Evolutionary conservation across 2,888 invertebrate species (phyloP), one percentile per base, ranked within the genome.

Genomic region (Synanthedon myopaeformis): DNA sequence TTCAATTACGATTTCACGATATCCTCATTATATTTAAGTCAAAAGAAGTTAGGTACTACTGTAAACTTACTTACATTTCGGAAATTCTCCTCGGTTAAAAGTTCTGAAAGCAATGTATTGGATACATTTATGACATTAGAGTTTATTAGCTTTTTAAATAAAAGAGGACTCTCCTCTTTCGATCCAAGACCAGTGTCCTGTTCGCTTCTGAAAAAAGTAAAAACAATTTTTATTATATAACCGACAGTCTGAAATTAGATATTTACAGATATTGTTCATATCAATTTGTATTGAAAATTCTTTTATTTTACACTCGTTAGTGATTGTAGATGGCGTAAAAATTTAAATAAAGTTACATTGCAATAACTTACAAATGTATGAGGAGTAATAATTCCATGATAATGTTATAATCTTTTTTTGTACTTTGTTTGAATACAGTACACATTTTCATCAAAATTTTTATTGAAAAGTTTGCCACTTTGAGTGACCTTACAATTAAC

Each of bases 401-500:
- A 55, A 63, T 52, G 0, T 61, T 55, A 55, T 72, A 67, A 53
- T 79, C 69, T 51, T 70, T 75, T 2, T 52, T 56, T 2, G 59
- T 54, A 3, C 69, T 63, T 52, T 68, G 61, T 56, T 67, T 77
- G 59, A 87, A 87, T 19, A 76, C 74, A 41, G 70, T 76, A 56
- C 76, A 82, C 3, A 89, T 63, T 67, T 82, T 88, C 13, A 82
- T 54, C 53, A 86, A 63, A 60, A 89, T 82, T 65, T 89, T 89
- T 1, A 89, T 63, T 2, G 79, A 76, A 60, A 90, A 90, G 61
- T 77, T 82, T 6, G 82, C 72, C 5, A 89, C 73, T 74, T 89
- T 89, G 5, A 89, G 61, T 45, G 80, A 78, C 56, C 88, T 76
- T n/a, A 76, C 17, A 1, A 74, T 56, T 8, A 73, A 56, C 67